Base-by-base conservation (phyloP, 2,113 vertebrate genomes). In the Trinectes maculatus region DNA sequence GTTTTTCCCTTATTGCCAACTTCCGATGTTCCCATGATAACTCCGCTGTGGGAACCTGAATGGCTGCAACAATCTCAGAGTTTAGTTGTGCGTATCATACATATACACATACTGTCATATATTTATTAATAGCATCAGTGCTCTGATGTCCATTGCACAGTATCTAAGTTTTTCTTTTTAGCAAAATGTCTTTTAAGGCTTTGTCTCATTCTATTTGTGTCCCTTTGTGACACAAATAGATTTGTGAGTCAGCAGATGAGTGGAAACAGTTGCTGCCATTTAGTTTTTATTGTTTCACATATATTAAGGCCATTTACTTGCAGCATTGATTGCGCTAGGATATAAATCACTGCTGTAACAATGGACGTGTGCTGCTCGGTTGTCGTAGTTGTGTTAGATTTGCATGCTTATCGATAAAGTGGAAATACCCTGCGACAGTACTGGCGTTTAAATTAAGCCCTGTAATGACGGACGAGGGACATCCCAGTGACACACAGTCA, bases 1-100 rank as follows among this genome's bases (percentile, higher is more conserved):
- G 52, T 46, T 82, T 74, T 71, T 43, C 46, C n/a, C 44, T 25
- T 19, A 43, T 61, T n/a, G 1, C 10, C 3, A 4, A 5, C 47
- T 31, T 46, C 15, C 42, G 21, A 46, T 22, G 16, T 56, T 56
- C 51, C 54, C 19, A 15, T 70, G 34, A 60, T 60, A 28, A 55
- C 37, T 13, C 18, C 6, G 24, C 26, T 19, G 12, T 24, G 19
- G 15, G 36, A 33, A 12, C 15, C 26, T 19, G 54, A 43, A 46
- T 36, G 18, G 16, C 51, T 25, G 28, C 21, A 62, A 12, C 21
- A 39, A 4, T 13, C 39, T 28, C 66, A 19, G 47, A 11, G 48
- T 52, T 68, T 33, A 74, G 21, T 25, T 18, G 33, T 48, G 21
- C 31, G 5, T 19, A 1, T 61, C 28, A 44, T 39, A 19, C 31